phyloP scores from a whole-genome alignment of 2,888 invertebrate species.

The Ophion slaviceki region DNA sequence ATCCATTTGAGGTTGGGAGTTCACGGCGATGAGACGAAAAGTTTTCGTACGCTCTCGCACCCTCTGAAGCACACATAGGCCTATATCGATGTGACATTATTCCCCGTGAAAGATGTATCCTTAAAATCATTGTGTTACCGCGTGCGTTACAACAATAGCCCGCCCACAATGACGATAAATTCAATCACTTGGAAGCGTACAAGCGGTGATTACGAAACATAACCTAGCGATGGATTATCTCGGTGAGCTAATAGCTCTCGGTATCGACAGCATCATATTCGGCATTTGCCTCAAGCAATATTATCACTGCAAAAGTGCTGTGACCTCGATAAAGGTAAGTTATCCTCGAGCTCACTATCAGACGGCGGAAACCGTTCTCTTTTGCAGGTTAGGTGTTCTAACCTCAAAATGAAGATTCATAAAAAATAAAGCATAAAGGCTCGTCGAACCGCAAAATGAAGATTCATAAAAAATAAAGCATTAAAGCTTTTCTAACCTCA shows the following conservation, averaged over 20 bases:
- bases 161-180: slow-evolving; percentile 50
- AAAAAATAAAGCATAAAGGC: too few relatives aligned
- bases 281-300: slow-evolving; percentile 90
- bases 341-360: background rate
- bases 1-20: background rate
- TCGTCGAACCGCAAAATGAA: slow-evolving; percentile 2
- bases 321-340: slow-evolving; percentile 89
- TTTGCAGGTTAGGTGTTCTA: slow-evolving; percentile 10
- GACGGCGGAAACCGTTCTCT: background rate
- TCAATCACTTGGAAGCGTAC: slow-evolving; percentile 6
- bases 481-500: background rate
- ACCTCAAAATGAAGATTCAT: slow-evolving; percentile 4
- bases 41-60: background rate
- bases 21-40: background rate
- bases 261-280: slow-evolving; percentile 90
- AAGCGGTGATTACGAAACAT: slow-evolving; percentile 62
- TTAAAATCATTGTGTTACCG: slow-evolving; percentile 5
- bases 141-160: background rate
- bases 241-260: slow-evolving; percentile 90
- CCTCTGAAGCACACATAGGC: background rate
- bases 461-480: background rate
- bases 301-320: slow-evolving; percentile 89
- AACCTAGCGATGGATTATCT: slow-evolving; percentile 89
- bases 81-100: background rate
- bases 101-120: background rate